Evolutionary conservation across 2,113 vertebrate species (phyloP), one percentile per base, ranked within the genome.

Genomic region (Diglossa brunneiventris): DNA sequence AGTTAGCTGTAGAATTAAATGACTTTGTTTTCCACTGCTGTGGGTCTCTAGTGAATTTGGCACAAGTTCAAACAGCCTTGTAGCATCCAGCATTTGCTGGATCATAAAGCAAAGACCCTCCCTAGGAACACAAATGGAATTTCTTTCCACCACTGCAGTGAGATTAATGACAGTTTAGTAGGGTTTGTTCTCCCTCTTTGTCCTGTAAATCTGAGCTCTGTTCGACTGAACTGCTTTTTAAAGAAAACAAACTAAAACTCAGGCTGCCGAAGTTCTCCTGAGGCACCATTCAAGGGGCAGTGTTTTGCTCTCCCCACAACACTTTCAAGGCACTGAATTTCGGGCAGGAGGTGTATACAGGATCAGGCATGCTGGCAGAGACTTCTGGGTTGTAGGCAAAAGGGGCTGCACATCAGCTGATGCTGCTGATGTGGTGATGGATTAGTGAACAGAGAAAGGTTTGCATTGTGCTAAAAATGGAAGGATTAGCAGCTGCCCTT

Each of bases 391-490:
- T 92, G 81, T 15, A 58, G 70, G 86, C 81, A 42, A 96, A 94
- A 87, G 81, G 70, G 81, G 79, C 59, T 69, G 66, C 76, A 52
- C 55, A 70, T 97, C 96, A 97, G 92, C 95, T 97, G 96, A 96
- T 93, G 74, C 73, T 95, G 95, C 62, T 95, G 96, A 87, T 96
- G 94, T 87, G 78, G 69, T 92, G 87, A 85, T 89, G 94, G 94
- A 97, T 97, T 96, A 96, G 84, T 1, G 30, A 89, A 67, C n/a
- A 91, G 69, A 96, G 89, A 95, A 94, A 89, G 93, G 94, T 93
- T 95, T 92, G 85, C 76, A 94, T 97, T 97, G 95, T 96, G 77
- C 89, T 94, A 81, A 91, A 96, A 96, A 91, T 81, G 83, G 87
- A 87, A 83, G 55, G 95, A 97, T 97, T 97, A 97, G 52, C 75